Evolutionary conservation across 2,888 invertebrate genomes (phyloP), one percentile per base, ranked within the genome.

Genomic region (Timandra comae): DNA sequence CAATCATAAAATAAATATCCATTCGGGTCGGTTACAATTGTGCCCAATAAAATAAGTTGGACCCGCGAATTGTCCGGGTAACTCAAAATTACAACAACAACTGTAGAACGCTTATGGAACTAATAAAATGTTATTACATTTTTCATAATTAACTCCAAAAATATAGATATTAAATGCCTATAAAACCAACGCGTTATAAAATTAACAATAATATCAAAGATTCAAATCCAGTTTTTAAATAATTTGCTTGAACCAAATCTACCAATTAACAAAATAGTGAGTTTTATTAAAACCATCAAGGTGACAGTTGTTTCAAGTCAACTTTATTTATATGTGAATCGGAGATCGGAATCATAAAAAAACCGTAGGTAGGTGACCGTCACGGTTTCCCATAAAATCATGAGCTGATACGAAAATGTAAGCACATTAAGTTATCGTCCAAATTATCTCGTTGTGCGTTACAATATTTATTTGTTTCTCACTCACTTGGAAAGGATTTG

Each of bases 391-490:
- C 79, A 84, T 84, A 84, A 84, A 84, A 80, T 67, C 84, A 82
- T 84, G 84, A 85, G 79, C 82, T 74, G 76, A 81, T 79, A 74
- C 77, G 62, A 80, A 49, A 84, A 84, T 85, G 82, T 85, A 82
- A 80, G 81, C 84, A 85, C 82, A 84, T 82, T 85, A 84, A 75
- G 75, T 81, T 85, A 85, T 85, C 85, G 54, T 53, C 53, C 63
- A 69, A 79, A 80, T 82, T 84, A 84, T 85, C 84, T 77, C 67
- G 69, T 70, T 62, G 67, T 66, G 72, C 72, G 81, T 72, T 76
- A 77, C 82, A 80, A 82, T 85, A 84, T 85, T 85, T 84, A 85
- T 85, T 82, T 80, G 82, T 85, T 78, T 80, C 80, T 80, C 74
- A 71, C 64, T 74, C 65, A 56, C 63, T 24, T 24, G 26, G 63